Conservation (phyloP, 2,113 vertebrate species). For the Notarius quadriscutis region DNA sequence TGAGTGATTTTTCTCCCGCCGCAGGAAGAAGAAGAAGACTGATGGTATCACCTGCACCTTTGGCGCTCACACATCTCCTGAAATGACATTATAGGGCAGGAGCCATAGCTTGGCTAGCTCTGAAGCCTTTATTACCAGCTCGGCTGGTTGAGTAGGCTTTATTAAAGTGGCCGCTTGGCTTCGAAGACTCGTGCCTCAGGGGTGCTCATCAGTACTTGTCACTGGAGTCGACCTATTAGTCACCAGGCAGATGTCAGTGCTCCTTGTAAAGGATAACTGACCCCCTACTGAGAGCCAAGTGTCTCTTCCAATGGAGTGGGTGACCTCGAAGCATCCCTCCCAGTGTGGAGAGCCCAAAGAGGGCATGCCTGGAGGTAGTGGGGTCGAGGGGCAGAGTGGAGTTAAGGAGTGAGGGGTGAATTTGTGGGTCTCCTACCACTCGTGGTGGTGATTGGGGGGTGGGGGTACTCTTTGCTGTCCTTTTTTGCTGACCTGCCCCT, state of each 20-base stretch:
- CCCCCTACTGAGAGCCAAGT: constrained; percentile 61
- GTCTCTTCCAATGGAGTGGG: constrained; percentile 39
- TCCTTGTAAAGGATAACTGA: constrained; percentile 72
- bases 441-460: constrained; percentile 39
- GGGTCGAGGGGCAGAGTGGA: constrained; percentile 1
- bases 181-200: constrained; percentile 58
- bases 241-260: constrained; percentile 70
- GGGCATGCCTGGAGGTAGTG: constrained; percentile 37
- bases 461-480: constrained; percentile 59
- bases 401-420: background rate
- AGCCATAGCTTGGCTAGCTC: constrained; percentile 15
- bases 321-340: constrained; percentile 41
- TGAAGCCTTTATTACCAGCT: constrained; percentile 12
- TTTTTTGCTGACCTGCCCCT: constrained; percentile 68
- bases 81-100: constrained; percentile 49
- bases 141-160: constrained; percentile 35
- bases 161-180: constrained; percentile 53
- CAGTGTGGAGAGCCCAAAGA: constrained; percentile 49
- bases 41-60: constrained; percentile 36
- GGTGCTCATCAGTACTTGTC: constrained; percentile 77
- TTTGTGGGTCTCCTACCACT: constrained; percentile 27
- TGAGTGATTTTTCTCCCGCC: constrained; percentile 16
- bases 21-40: constrained; percentile 37
- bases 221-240: constrained; percentile 71
- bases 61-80: background rate